These are phyloP conservation scores for Ectemnius continuus DNA, from an alignment of 2,888 invertebrate species.

Conservation along the genomic window DNA sequence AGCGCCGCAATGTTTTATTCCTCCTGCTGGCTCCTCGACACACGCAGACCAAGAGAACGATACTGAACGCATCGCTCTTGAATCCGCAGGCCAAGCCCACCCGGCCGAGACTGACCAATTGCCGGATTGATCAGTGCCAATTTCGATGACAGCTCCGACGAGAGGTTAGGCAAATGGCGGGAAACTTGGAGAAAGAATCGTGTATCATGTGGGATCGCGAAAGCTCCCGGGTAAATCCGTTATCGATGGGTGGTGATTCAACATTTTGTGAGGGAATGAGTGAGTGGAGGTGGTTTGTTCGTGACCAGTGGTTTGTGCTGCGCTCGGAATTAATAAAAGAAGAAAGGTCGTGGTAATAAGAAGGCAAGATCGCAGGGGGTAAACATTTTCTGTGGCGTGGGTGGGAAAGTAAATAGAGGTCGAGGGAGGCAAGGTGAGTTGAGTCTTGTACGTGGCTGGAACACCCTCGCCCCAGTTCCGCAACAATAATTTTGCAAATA, in stretches of 20 bases:
- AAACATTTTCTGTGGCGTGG: slow-evolving; percentile 62
- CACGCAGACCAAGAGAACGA: slow-evolving; percentile 53
- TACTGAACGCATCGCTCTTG: background rate
- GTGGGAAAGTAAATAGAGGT: slow-evolving; percentile 64
- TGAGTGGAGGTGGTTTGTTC: background rate
- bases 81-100: too few relatives aligned
- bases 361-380: slow-evolving; percentile 44
- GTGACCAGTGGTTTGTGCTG: background rate
- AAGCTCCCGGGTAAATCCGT: too few relatives aligned
- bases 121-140: slow-evolving; percentile 49
- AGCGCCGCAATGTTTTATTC: slow-evolving; percentile 74
- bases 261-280: background rate
- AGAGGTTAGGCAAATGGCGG: background rate
- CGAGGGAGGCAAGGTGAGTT: slow-evolving; percentile 54
- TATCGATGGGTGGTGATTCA: background rate
- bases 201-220: background rate
- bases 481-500: slow-evolving; percentile 74
- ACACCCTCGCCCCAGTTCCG: slow-evolving; percentile 66
- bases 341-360: slow-evolving; percentile 27
- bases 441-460: slow-evolving; percentile 54
- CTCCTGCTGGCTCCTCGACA: slow-evolving; percentile 62
- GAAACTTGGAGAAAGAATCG: slow-evolving; percentile 17
- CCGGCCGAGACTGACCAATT: slow-evolving; percentile 37
- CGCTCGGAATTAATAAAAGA: slow-evolving; percentile 14
- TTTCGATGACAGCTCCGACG: slow-evolving; percentile 22